These are phyloP conservation scores for Papilio dardanus DNA, from an alignment of 1,140 invertebrate genomes.

Conservation along the genomic window DNA sequence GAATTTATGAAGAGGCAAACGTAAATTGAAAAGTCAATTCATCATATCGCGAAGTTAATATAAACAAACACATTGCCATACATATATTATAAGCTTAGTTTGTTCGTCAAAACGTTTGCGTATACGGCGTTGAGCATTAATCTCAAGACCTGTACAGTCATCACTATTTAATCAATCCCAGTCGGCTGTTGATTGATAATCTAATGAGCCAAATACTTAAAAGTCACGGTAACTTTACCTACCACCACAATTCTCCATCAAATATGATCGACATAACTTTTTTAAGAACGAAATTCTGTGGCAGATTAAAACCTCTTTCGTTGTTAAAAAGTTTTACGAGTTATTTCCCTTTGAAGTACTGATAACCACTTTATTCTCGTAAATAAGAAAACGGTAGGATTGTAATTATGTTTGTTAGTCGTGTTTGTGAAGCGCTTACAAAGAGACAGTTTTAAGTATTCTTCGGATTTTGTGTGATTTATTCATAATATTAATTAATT, in stretches of 20 bases:
- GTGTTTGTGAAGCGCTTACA: neutral
- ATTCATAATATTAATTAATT: slow-evolving; percentile 3
- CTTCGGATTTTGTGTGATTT: neutral
- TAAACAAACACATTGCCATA: no score
- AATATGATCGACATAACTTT: neutral
- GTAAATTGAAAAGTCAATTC: no score
- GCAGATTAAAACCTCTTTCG: slow-evolving; percentile 16
- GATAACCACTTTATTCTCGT: neutral
- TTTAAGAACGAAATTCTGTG: neutral
- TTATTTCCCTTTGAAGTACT: neutral
- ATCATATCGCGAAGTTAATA: no score
- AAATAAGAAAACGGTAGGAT: slow-evolving; percentile 15
- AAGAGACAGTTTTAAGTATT: slow-evolving; percentile 10
- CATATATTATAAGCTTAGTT: neutral
- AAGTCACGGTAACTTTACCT: slow-evolving; percentile 28
- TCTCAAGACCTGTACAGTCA: slow-evolving; percentile 57
- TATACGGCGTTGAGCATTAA: slow-evolving; percentile 50
- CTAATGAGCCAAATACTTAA: slow-evolving; percentile 53
- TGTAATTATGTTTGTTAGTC: neutral
- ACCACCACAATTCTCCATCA: neutral
- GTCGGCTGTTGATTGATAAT: slow-evolving; percentile 61
- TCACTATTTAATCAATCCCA: slow-evolving; percentile 65
- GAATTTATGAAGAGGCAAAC: no score
- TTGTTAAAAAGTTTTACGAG: slow-evolving; percentile 2
- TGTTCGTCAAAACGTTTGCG: neutral